Percentiles rank a stretch among this genome's conserved stretches.
Evolutionary conservation across 1,140 invertebrate species (phyloP).

Genomic region (Brachionus rotundiformis): DNA sequence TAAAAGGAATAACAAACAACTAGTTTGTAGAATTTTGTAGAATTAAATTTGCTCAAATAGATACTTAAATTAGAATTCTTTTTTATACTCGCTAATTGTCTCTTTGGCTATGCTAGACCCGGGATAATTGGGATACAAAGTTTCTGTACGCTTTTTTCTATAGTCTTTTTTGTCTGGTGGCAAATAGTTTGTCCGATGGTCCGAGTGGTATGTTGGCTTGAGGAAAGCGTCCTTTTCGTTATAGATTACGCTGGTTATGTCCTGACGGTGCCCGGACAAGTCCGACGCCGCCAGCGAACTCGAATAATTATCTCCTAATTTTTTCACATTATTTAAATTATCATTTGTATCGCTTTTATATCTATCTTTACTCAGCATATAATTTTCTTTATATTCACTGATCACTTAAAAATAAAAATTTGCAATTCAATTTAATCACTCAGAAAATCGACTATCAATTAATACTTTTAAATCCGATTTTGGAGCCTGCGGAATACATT

Average conservation of each 20-base stretch:
- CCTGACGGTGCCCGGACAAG: not conserved
- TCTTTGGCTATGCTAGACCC: conserved; percentile 23
- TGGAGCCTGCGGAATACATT: not conserved
- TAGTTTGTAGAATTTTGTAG: not conserved
- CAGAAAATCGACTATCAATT: not conserved
- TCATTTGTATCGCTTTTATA: conserved; percentile 13
- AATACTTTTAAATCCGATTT: conserved; percentile 32
- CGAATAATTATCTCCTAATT: not conserved
- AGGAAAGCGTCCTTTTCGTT: not conserved
- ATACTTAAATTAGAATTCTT: conserved; percentile 13
- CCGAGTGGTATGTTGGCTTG: conserved; percentile 1
- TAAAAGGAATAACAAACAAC: not conserved
- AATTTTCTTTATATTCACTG: conserved; percentile 37
- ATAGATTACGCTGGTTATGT: conserved; percentile 20
- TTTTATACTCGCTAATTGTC: conserved; percentile 15
- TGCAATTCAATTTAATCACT: not conserved
- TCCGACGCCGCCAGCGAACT: not conserved
- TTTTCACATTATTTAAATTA: not conserved
- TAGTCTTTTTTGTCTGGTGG: conserved; percentile 42
- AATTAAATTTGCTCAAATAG: not conserved
- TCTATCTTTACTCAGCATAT: not conserved
- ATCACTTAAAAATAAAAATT: conserved; percentile 3
- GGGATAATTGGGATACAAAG: conserved; percentile 25
- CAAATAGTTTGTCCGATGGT: not conserved
- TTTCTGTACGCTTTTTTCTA: conserved; percentile 34